Evolutionary conservation across 92 coral and sea anemone genomes (phyloP), one percentile per base, ranked within the genome.

Genomic region (Bergia puertoricense): DNA sequence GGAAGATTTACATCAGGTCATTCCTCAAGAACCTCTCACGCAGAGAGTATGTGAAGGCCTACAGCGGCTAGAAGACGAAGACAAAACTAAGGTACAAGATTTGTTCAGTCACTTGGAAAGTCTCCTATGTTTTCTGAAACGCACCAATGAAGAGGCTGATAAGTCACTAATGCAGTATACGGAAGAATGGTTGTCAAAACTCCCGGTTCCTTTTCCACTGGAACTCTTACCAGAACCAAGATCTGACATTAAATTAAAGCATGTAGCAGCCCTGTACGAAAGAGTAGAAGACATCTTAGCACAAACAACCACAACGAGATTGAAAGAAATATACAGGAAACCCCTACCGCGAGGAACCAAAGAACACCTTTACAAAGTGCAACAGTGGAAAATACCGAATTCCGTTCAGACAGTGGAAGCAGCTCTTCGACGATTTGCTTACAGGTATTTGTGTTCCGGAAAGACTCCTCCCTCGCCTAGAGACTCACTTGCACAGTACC

Each of bases 231-330:
- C 90, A 43, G 85, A 88, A 79, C 86, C 90, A 15, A 59, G 20
- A 40, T 77, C 74, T 51, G 74, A 74, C 43, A 79, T 88, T 20
- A 41, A 88, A 68, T 81, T 88, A 66, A 79, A 80, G 5, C 90
- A 88, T 41, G 74, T 88, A 51, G 90, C 85, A 11, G 86, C 85
- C 69, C 85, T 88, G 48, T 88, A 88, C 74, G 90, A 88, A 79
- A 75, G 77, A 3, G 42, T 88, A 75, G 90, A 88, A 72, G 88
- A 81, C 57, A 37, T 88, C 77, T 74, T 88, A 38, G 90, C 90
- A 14, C 67, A 80, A 42, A 76, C 56, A 38, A 42, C 91, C 11
- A 69, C 73, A 59, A 67, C 59, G 48, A 85, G 91, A 76, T 79
- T 89, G 50, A 51, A 77, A 68, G 38, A 57, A 16, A 66, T 41